phyloP scores from a whole-genome alignment of 2,113 vertebrate species.

The Anarhynchus alexandrinus region DNA sequence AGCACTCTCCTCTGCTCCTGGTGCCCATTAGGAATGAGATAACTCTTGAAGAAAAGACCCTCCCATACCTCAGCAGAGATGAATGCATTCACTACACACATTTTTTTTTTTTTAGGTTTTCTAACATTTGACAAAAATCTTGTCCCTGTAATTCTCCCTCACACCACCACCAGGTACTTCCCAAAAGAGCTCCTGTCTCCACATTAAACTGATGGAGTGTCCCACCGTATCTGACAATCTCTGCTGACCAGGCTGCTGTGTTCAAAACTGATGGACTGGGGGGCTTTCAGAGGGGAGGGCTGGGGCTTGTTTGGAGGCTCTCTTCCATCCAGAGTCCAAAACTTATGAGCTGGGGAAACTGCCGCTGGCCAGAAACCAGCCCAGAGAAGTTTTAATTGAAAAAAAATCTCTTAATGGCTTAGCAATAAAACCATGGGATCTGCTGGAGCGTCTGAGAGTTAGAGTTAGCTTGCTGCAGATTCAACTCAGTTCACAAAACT shows the following conservation, averaged over 20 bases:
- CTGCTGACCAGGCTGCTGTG: background rate
- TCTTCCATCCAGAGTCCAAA: background rate
- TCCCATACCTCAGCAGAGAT: background rate
- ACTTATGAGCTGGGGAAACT: background rate
- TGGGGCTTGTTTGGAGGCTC: background rate
- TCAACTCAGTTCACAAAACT: background rate
- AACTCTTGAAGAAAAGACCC: background rate
- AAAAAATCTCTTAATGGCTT: background rate
- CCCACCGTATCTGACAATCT: background rate
- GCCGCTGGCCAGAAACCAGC: background rate
- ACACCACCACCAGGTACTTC: background rate
- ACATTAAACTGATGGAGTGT: background rate
- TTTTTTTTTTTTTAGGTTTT: background rate
- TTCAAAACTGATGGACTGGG: background rate
- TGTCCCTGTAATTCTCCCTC: background rate
- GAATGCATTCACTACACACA: background rate
- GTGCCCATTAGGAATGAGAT: background rate
- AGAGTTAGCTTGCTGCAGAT: background rate
- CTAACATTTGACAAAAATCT: background rate
- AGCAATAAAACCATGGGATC: background rate
- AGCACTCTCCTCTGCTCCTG: conserved; percentile 6
- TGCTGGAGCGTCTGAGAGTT: background rate
- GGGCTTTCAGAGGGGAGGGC: background rate
- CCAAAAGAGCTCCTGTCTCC: background rate
- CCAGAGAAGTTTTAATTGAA: background rate